Evolutionary conservation across 1,140 invertebrate species (phyloP).

Genomic region (Sminthurides bifidus): DNA sequence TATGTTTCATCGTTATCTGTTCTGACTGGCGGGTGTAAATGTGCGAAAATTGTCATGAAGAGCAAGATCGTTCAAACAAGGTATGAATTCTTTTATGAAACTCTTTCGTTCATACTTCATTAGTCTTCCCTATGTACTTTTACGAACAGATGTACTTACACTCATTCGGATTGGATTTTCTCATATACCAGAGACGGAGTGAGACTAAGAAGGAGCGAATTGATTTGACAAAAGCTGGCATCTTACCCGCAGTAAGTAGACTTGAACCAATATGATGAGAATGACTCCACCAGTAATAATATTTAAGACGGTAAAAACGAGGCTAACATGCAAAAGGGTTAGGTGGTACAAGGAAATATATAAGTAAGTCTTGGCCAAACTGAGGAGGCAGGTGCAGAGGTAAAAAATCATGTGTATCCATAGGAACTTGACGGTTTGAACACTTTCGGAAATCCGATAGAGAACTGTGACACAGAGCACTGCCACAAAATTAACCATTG

Average conservation of each 20-base stretch:
- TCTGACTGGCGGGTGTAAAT: no score
- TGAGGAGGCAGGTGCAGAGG: constrained; percentile 5
- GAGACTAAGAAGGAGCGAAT: not conserved
- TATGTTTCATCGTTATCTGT: no score
- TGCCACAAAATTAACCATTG: no score
- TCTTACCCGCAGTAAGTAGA: not conserved
- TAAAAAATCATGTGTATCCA: constrained; percentile 15
- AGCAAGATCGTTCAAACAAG: no score
- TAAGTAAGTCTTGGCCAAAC: constrained; percentile 6
- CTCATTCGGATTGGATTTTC: no score
- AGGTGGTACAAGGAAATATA: not conserved
- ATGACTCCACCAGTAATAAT: not conserved
- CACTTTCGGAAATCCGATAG: not conserved
- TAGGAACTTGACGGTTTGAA: constrained; percentile 2
- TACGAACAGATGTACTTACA: no score
- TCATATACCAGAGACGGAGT: no score
- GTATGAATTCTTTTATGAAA: no score
- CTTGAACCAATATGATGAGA: not conserved
- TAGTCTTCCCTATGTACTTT: no score
- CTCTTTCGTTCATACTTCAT: no score
- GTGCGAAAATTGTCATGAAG: no score
- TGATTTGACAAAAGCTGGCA: not conserved
- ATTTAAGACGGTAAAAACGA: not conserved
- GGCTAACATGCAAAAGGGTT: constrained; percentile 17
- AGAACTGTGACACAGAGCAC: not conserved